Conservation (phyloP, 2,888 invertebrate genomes). For the Rhingia campestris region DNA sequence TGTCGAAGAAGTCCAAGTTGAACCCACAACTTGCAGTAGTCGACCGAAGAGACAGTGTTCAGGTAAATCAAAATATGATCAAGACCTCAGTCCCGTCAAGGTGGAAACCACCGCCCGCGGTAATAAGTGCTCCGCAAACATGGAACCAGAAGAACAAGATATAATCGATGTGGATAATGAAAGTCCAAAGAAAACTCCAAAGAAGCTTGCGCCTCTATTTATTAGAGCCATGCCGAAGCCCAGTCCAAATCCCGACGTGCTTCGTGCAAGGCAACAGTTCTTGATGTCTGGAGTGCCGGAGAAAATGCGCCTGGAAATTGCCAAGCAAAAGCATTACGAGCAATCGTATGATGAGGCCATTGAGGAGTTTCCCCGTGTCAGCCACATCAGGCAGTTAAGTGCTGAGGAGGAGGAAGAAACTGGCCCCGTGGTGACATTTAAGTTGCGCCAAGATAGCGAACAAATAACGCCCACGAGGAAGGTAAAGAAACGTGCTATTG, state of each 20-base stretch:
- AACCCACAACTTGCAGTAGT: conserved; percentile 73
- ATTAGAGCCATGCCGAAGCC: conserved; percentile 84
- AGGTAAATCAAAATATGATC: conserved; percentile 80
- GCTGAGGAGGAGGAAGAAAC: conserved; percentile 64
- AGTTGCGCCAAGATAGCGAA: conserved; percentile 58
- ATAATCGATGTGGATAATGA: conserved; percentile 78
- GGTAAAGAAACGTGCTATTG: conserved; percentile 54
- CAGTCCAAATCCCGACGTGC: conserved; percentile 84
- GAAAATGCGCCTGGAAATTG: conserved; percentile 84
- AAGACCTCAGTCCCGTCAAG: conserved; percentile 76
- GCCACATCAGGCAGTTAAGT: conserved; percentile 86
- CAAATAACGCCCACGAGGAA: conserved; percentile 53
- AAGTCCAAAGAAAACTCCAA: conserved; percentile 78
- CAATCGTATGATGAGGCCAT: conserved; percentile 80
- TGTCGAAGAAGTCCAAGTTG: conserved; percentile 44
- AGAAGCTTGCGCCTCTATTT: conserved; percentile 90
- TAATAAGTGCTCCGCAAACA: conserved; percentile 35
- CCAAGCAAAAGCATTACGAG: conserved; percentile 83
- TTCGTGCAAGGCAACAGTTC: conserved; percentile 88
- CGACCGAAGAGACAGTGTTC: conserved; percentile 80
- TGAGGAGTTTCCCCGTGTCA: conserved; percentile 85
- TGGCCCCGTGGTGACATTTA: conserved; percentile 58
- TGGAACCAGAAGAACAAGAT: conserved; percentile 64
- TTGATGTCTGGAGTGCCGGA: conserved; percentile 89
- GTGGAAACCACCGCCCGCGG: conserved; percentile 37